Conservation (phyloP, 2,888 invertebrate genomes). For the Eugnorisma glareosa region DNA sequence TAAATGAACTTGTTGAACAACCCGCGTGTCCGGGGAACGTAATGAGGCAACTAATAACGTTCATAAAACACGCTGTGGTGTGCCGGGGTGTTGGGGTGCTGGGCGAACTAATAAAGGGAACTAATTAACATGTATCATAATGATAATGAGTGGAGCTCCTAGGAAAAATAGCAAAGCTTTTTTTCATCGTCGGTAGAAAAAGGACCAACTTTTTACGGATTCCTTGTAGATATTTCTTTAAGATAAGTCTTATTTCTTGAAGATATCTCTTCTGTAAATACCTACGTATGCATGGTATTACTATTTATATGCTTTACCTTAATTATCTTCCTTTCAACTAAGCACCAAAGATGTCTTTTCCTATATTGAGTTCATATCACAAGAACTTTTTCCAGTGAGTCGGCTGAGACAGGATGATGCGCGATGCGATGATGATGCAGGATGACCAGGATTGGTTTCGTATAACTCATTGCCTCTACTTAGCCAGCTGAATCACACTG, state of each 20-base stretch:
- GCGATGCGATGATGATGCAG: too few species aligned
- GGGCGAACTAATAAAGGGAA: constrained; percentile 15
- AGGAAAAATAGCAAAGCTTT: constrained; percentile 14
- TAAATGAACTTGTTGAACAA: constrained; percentile 44
- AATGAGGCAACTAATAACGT: constrained; percentile 47
- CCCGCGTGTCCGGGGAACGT: constrained; percentile 37
- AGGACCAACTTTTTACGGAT: neutral
- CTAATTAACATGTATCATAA: constrained; percentile 49
- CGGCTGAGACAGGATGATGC: too few species aligned
- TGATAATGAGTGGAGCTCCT: constrained; percentile 19
- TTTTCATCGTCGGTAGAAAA: neutral
- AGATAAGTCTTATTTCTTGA: too few species aligned
- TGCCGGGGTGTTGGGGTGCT: neutral
- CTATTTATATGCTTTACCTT: neutral
- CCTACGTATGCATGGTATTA: too few species aligned
- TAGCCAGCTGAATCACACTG: too few species aligned
- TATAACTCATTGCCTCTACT: too few species aligned
- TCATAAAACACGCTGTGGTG: constrained; percentile 26
- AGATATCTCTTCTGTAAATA: neutral
- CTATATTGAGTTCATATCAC: neutral
- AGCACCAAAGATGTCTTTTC: neutral
- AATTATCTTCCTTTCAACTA: neutral
- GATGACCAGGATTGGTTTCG: neutral
- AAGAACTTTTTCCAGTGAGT: neutral
- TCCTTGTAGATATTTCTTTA: too few species aligned